These are phyloP conservation scores for Avahi laniger DNA, from an alignment of 2,797 vertebrate genomes.

Conservation along the genomic window DNA sequence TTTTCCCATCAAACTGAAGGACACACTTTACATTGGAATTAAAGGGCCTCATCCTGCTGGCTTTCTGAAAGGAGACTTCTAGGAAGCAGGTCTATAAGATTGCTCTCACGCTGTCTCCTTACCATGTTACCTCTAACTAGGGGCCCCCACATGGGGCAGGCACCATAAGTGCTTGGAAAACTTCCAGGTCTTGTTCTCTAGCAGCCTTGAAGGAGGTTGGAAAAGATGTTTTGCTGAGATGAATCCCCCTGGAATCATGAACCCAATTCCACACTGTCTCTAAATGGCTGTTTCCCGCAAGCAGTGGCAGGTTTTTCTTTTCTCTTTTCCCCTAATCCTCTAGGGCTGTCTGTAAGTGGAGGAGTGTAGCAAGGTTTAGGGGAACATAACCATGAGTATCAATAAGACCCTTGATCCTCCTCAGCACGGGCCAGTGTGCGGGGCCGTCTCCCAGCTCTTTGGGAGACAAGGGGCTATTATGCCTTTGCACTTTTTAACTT, in stretches of 20 bases:
- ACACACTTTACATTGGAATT: not conserved
- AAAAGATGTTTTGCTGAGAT: not conserved
- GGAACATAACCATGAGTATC: slow-evolving; percentile 60
- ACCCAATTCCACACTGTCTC: not conserved
- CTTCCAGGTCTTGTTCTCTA: not conserved
- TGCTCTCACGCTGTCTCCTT: not conserved
- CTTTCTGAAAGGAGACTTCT: not conserved
- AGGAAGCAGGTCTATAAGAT: not conserved
- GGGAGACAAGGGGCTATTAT: slow-evolving; percentile 54
- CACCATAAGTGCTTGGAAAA: not conserved
- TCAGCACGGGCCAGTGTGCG: not conserved
- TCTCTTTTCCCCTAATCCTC: not conserved
- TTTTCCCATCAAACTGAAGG: not conserved
- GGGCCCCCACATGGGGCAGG: not conserved
- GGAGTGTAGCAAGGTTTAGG: not conserved
- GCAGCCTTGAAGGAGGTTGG: not conserved
- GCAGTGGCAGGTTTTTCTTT: not conserved
- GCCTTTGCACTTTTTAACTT: slow-evolving; percentile 74
- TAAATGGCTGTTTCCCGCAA: not conserved
- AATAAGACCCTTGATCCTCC: slow-evolving; percentile 50
- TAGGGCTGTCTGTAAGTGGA: not conserved
- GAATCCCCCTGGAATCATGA: not conserved
- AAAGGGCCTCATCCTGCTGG: not conserved
- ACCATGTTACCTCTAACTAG: not conserved
- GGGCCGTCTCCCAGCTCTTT: not conserved